phyloP scores from a whole-genome alignment of 2,797 vertebrate genomes.

The Nothura maculosa region DNA sequence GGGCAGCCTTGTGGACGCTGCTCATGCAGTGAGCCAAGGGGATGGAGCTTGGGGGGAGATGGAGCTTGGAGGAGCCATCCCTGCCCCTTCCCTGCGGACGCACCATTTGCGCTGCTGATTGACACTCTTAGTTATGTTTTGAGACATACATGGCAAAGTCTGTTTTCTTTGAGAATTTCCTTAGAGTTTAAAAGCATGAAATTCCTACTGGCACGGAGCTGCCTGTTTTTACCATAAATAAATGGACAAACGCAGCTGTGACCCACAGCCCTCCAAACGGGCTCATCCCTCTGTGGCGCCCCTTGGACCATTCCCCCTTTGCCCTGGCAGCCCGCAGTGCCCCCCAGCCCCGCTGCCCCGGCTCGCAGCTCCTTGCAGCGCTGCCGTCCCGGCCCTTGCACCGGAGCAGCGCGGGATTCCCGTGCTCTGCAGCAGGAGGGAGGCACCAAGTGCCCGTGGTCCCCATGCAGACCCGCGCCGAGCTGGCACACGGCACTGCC shows the following conservation, averaged over 20 bases:
- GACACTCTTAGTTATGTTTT: not conserved
- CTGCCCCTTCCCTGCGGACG: not conserved
- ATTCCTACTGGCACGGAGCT: fast-evolving
- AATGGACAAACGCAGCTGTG: fast-evolving
- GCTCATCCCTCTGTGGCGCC: fast-evolving
- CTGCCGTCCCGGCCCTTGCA: too few relatives aligned
- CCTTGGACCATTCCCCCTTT: not conserved
- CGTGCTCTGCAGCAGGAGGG: not conserved
- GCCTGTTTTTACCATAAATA: not conserved
- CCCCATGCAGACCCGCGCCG: too few relatives aligned
- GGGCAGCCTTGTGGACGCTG: not conserved
- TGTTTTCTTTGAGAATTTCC: not conserved
- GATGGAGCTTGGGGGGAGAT: not conserved
- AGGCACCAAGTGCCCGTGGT: too few relatives aligned
- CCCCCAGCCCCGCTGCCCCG: fast-evolving
- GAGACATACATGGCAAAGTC: not conserved
- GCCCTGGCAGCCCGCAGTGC: too few relatives aligned
- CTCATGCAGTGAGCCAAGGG: not conserved
- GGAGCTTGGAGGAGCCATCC: not conserved
- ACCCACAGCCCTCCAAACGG: fast-evolving
- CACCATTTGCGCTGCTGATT: not conserved
- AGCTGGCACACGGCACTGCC: too few relatives aligned
- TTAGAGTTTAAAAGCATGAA: not conserved
- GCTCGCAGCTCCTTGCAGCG: too few relatives aligned
- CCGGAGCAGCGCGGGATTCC: not conserved